Percentiles rank a stretch among this genome's conserved stretches.
These are phyloP conservation scores for Gastracanthus pulcherrimus DNA, from an alignment of 2,888 invertebrate species.

Conservation along the genomic window DNA sequence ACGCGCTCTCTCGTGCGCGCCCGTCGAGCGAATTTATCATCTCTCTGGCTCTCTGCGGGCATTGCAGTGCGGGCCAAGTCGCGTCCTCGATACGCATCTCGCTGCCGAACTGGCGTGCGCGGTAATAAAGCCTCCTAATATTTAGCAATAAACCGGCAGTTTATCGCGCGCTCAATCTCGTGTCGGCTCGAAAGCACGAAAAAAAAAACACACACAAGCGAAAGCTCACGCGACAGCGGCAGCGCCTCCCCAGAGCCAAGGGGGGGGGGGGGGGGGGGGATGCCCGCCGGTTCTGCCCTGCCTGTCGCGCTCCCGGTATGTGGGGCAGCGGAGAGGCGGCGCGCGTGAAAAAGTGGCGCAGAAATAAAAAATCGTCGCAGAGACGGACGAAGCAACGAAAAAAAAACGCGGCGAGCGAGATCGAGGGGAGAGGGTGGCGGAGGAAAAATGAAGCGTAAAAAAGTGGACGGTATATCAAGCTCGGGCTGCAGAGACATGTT, in stretches of 20 bases:
- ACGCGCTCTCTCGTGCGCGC: neutral
- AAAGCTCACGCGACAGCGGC: too few species aligned
- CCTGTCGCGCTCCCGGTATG: too few species aligned
- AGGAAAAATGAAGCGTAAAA: constrained; percentile 47
- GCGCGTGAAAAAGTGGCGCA: constrained; percentile 16
- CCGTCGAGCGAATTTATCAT: constrained; percentile 29
- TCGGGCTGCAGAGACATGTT: constrained; percentile 41
- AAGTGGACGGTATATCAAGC: constrained; percentile 41
- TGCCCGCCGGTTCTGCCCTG: neutral
- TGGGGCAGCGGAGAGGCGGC: neutral
- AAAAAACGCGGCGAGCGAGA: neutral
- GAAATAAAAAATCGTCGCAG: neutral
- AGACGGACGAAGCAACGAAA: neutral
- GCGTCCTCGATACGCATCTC: constrained; percentile 37
- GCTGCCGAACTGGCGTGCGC: neutral
- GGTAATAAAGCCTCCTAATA: constrained; percentile 50
- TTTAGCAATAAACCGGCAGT: constrained; percentile 36
- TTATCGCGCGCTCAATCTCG: constrained; percentile 30
- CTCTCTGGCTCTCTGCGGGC: neutral
- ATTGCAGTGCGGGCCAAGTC: constrained; percentile 18
- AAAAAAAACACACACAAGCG: neutral
- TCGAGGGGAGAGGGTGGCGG: neutral
- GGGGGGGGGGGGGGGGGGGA: neutral
- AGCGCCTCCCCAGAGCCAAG: neutral
- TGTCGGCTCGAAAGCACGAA: neutral